Conservation (phyloP, 2,113 vertebrate species). For the Chloebia gouldiae region DNA sequence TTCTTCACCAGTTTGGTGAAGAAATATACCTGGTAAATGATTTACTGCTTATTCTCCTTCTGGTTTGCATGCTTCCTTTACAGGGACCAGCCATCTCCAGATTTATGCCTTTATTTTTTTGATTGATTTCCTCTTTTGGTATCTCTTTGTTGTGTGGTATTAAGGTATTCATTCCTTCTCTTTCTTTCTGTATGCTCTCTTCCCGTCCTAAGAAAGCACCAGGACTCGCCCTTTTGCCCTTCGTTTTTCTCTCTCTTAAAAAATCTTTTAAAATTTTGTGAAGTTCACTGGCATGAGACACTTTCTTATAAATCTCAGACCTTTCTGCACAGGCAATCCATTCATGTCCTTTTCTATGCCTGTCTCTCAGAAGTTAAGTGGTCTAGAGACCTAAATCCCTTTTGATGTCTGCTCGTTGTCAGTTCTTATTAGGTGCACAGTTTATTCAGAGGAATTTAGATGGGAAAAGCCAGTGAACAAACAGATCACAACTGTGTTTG, state of each 20-base stretch:
- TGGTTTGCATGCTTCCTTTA: neutral
- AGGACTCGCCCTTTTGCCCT: neutral
- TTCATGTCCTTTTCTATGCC: neutral
- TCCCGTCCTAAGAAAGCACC: neutral
- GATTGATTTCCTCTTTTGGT: neutral
- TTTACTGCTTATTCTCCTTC: neutral
- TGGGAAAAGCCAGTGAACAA: neutral
- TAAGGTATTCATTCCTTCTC: neutral
- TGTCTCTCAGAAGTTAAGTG: neutral
- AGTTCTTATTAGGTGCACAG: conserved; percentile 27
- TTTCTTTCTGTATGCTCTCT: neutral
- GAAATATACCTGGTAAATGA: neutral
- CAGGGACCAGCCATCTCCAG: neutral
- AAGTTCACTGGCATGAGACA: neutral
- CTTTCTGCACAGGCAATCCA: neutral
- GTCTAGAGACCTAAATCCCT: neutral
- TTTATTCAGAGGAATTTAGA: conserved; percentile 38
- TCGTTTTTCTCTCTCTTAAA: neutral
- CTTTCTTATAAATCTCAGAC: neutral
- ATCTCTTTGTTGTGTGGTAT: neutral
- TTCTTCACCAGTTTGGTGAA: neutral
- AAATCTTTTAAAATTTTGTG: neutral
- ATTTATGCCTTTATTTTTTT: neutral
- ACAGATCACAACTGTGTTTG: neutral
- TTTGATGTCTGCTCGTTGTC: conserved; percentile 29